These are phyloP conservation scores for Morphnarchus princeps DNA, from an alignment of 2,113 vertebrate species.

Conservation along the genomic window DNA sequence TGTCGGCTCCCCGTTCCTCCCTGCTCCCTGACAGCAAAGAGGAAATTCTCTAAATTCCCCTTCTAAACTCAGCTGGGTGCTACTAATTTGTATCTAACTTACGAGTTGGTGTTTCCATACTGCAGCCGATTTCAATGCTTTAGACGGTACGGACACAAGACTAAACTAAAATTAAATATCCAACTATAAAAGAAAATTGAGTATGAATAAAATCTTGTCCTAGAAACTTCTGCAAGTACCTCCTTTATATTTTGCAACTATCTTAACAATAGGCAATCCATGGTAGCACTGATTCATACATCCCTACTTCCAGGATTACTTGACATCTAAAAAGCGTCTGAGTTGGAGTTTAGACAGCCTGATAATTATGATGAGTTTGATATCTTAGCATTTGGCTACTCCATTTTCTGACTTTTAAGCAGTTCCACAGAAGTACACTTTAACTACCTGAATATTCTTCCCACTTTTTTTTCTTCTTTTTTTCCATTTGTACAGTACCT, in stretches of 20 bases:
- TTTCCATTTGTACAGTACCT: neutral
- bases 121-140: neutral
- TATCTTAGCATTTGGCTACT: neutral
- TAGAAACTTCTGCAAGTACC: conserved; percentile 20
- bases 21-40: neutral
- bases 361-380: neutral
- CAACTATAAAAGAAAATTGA: neutral
- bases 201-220: neutral
- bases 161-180: neutral
- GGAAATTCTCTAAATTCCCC: neutral
- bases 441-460: conserved; percentile 26
- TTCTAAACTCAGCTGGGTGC: neutral
- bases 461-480: neutral
- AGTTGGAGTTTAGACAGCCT: conserved; percentile 35
- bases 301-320: neutral
- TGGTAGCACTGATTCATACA: conserved; percentile 35
- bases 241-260: neutral
- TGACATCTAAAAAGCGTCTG: conserved; percentile 35
- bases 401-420: conserved; percentile 1
- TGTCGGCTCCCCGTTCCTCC: neutral
- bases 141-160: neutral
- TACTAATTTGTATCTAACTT: neutral
- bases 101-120: neutral
- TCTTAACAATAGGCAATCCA: conserved; percentile 28
- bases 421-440: neutral